Percentiles rank a stretch among this genome's conserved stretches.
Conservation (phyloP, 2,113 vertebrate genomes). For the Parus major region DNA sequence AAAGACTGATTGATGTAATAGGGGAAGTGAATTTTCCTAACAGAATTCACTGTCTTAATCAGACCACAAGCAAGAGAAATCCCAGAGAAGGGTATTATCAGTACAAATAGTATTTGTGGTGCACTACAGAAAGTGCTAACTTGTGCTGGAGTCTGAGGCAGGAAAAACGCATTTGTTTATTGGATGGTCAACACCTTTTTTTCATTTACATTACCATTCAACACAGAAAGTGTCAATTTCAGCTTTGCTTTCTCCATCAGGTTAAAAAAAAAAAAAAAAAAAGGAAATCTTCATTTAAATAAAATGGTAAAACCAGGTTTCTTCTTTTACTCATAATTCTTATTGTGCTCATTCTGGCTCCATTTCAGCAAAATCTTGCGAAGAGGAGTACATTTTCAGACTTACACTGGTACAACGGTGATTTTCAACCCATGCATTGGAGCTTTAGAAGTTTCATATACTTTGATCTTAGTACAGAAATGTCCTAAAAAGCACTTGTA, state of each 20-base stretch:
- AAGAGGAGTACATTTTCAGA: not conserved
- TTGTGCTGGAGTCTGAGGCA: not conserved
- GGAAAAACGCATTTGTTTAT: not conserved
- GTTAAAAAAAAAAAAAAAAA: not conserved
- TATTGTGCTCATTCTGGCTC: not conserved
- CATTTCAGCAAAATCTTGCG: not conserved
- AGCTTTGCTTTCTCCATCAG: not conserved
- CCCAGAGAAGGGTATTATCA: not conserved
- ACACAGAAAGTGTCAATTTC: not conserved
- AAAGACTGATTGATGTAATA: not conserved
- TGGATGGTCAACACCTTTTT: not conserved
- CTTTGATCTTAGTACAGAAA: not conserved
- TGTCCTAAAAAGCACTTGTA: not conserved
- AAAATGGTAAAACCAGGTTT: not conserved
- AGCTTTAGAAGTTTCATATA: not conserved
- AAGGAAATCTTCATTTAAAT: not conserved
- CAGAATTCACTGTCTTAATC: not conserved
- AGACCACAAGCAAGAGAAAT: not conserved
- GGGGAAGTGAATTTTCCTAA: not conserved
- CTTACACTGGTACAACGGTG: not conserved
- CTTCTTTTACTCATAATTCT: not conserved
- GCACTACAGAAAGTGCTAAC: not conserved
- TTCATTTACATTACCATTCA: not conserved
- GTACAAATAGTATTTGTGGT: not conserved
- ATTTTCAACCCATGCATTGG: not conserved